phyloP scores from a whole-genome alignment of 2,113 vertebrate species.

The Mesoclemmys tuberculata region DNA sequence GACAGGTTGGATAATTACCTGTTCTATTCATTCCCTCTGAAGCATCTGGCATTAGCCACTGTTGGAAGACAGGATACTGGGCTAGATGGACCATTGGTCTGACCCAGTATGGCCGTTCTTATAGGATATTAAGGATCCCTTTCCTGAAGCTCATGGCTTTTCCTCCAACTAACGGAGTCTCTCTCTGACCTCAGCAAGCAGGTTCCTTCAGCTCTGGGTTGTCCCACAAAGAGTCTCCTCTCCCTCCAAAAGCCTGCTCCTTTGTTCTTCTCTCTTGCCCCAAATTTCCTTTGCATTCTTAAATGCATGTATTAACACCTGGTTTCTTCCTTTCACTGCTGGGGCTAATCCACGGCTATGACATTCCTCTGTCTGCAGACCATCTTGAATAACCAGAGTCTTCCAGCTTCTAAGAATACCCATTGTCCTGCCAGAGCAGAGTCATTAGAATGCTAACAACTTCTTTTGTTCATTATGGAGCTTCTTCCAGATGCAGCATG shows the following conservation, averaged over 20 bases:
- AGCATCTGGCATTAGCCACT: too few species aligned
- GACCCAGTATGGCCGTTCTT: too few species aligned
- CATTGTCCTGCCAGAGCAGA: background rate
- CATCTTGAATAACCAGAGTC: background rate
- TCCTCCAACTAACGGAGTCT: background rate
- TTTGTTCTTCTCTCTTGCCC: background rate
- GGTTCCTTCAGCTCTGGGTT: background rate
- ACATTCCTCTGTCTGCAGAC: background rate
- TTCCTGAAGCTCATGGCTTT: too few species aligned
- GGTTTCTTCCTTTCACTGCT: background rate
- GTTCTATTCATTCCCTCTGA: too few species aligned
- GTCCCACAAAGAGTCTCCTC: background rate
- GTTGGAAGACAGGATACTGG: too few species aligned
- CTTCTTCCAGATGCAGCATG: background rate
- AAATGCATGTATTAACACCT: background rate
- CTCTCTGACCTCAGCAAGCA: background rate
- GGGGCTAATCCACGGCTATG: background rate
- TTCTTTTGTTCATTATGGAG: background rate
- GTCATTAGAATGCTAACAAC: background rate
- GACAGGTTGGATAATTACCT: too few species aligned
- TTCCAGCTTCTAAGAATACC: background rate
- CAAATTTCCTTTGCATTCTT: background rate
- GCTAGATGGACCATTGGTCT: too few species aligned
- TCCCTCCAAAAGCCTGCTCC: background rate
- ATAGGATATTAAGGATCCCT: too few species aligned